Conservation (phyloP, 2,113 vertebrate species). For the Sporophila hypoxantha region DNA sequence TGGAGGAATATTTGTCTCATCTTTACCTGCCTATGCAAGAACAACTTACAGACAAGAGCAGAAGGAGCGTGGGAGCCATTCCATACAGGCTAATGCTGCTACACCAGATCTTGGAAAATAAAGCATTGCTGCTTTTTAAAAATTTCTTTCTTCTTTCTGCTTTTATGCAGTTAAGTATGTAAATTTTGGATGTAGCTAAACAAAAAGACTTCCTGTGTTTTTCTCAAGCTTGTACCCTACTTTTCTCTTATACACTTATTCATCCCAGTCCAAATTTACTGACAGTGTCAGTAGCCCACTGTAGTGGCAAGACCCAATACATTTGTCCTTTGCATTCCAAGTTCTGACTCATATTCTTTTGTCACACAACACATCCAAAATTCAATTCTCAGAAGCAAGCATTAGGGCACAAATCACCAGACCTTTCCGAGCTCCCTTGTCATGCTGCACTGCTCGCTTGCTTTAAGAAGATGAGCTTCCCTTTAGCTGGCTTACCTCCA, state of each 20-base stretch:
- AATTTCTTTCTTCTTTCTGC: not conserved
- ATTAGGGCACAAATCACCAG: not conserved
- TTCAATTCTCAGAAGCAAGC: not conserved
- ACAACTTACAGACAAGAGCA: not conserved
- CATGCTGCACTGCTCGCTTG: not conserved
- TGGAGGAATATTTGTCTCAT: not conserved
- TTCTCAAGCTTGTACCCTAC: not conserved
- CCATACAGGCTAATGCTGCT: not conserved
- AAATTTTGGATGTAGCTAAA: not conserved
- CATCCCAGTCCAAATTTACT: not conserved
- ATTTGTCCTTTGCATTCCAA: not conserved
- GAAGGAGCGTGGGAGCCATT: not conserved
- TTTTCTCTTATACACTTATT: not conserved
- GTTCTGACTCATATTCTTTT: not conserved
- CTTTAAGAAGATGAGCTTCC: not conserved
- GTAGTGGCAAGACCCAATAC: not conserved
- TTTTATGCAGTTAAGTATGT: not conserved
- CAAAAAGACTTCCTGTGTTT: not conserved
- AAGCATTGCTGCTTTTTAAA: not conserved
- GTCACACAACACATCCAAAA: not conserved
- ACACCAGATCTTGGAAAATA: not conserved
- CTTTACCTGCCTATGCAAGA: not conserved
- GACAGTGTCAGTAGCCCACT: not conserved
- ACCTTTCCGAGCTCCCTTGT: not conserved
- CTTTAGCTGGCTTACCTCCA: slow-evolving; percentile 26